Percentiles rank a stretch among this genome's conserved stretches.
These are phyloP conservation scores for Parnassius apollo DNA, from an alignment of 2,888 invertebrate species.

Conservation along the genomic window DNA sequence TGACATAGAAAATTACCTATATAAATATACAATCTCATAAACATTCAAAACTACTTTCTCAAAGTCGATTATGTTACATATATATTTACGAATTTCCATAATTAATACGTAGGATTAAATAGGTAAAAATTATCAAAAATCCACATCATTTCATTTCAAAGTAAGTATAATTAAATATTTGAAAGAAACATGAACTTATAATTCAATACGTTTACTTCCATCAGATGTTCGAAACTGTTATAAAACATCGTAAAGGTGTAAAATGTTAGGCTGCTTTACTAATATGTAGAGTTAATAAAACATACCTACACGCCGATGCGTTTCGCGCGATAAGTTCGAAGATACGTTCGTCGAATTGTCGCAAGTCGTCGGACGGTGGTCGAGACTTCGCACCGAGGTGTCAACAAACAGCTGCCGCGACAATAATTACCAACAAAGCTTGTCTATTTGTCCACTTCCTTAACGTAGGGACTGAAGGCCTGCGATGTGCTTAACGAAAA, in stretches of 20 bases:
- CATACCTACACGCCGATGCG: conserved; percentile 41
- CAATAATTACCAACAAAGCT: conserved; percentile 77
- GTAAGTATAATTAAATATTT: no score
- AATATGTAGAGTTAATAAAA: conserved; percentile 50
- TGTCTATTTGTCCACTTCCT: conserved; percentile 59
- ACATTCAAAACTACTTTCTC: no score
- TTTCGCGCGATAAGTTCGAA: conserved; percentile 44
- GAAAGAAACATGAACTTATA: background rate
- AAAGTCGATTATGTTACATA: no score
- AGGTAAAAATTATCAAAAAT: no score
- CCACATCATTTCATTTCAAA: no score
- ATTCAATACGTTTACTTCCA: background rate
- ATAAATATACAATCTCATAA: no score
- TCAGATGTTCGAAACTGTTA: conserved; percentile 24
- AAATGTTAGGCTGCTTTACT: conserved; percentile 49
- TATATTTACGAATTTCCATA: no score
- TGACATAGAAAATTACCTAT: no score
- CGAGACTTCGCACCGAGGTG: conserved; percentile 78
- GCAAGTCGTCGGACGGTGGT: conserved; percentile 70
- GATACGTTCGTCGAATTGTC: conserved; percentile 70
- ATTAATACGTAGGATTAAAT: no score
- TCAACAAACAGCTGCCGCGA: conserved; percentile 69
- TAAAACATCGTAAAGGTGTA: conserved; percentile 46
- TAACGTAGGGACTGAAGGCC: conserved; percentile 49
- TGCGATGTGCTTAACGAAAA: conserved; percentile 34